Evolutionary conservation across 1,140 invertebrate species (phyloP), one percentile per base, ranked within the genome.

Genomic region (Drosophila rufa): DNA sequence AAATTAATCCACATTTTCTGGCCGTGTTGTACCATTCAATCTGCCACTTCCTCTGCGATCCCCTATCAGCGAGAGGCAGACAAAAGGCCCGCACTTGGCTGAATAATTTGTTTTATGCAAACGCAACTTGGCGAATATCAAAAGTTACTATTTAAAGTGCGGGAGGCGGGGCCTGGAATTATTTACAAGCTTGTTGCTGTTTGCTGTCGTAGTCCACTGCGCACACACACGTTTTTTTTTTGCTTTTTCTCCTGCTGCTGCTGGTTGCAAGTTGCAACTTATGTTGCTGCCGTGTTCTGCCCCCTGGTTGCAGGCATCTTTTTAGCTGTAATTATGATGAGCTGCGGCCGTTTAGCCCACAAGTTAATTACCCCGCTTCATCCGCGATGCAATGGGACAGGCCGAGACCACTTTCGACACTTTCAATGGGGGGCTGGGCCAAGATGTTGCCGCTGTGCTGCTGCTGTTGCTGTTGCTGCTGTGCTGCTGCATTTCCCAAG

Each of bases 271-370:
- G 48, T 56, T 74, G 79, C 70, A 60, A 50, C 76, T 75, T 70
- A 70, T 79, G 80, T 78, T 69, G 65, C 64, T 84, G 62, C 48
- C 19, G 61, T 43, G 50, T 78, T 56, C 74, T 68, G 59, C 62
- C 80, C 58, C 56, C 80, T 67, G 71, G 66, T 77, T 80, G 76
- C 58, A 50, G 74, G 51, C 65, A 51, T 57, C 74, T 81, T 81
- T 76, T 82, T 69, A 73, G 65, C 69, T 66, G 64, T 85, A 85
- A 85, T 85, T 85, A 81, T 85, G 83, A 85, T 85, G 82, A 85
- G 74, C 84, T 59, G 75, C 19, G 30, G 60, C 68, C 82, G 82
- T 85, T 85, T 85, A 85, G 82, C 82, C 80, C 78, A 85, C 82
- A 85, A 85, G 82, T 85, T 85, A 85, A 85, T 85, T 85, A 85